Conservation (phyloP, 2,888 invertebrate species). For the Hypomecis atomaria region DNA sequence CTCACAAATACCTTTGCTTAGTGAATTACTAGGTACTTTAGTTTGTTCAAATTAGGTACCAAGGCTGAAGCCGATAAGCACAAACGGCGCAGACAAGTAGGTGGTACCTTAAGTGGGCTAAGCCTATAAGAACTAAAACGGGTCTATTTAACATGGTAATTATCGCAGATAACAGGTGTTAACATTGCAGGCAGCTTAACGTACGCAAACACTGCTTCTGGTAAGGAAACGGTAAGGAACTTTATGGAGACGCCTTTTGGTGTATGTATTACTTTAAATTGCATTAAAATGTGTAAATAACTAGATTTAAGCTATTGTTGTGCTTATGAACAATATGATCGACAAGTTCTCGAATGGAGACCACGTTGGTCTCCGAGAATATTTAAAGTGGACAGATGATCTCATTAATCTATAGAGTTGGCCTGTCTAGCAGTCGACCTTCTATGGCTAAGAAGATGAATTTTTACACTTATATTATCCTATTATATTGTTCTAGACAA, state of each 20-base stretch:
- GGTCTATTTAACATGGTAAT: constrained; percentile 39
- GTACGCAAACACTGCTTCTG: constrained; percentile 18
- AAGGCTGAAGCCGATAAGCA: constrained; percentile 8
- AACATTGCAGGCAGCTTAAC: constrained; percentile 29
- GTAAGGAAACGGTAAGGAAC: background rate
- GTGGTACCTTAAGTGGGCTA: constrained; percentile 18
- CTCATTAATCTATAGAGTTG: too few species aligned
- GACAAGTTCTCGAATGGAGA: too few species aligned
- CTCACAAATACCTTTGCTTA: background rate
- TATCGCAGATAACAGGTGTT: constrained; percentile 40
- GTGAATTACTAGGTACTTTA: background rate
- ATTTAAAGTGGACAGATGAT: too few species aligned
- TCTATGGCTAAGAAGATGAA: too few species aligned
- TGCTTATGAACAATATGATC: too few species aligned
- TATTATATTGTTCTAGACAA: too few species aligned
- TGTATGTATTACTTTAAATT: too few species aligned
- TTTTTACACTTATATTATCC: too few species aligned
- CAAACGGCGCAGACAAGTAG: constrained; percentile 1
- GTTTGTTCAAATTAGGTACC: constrained; percentile 6
- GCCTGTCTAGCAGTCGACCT: too few species aligned
- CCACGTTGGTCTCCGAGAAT: too few species aligned
- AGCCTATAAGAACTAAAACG: constrained; percentile 21
- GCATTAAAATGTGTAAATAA: too few species aligned
- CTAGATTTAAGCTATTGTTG: too few species aligned
- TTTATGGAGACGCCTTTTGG: background rate